Evolutionary conservation across 2,797 vertebrate species (phyloP).

Genomic region (Oceanodroma leucorhoa): DNA sequence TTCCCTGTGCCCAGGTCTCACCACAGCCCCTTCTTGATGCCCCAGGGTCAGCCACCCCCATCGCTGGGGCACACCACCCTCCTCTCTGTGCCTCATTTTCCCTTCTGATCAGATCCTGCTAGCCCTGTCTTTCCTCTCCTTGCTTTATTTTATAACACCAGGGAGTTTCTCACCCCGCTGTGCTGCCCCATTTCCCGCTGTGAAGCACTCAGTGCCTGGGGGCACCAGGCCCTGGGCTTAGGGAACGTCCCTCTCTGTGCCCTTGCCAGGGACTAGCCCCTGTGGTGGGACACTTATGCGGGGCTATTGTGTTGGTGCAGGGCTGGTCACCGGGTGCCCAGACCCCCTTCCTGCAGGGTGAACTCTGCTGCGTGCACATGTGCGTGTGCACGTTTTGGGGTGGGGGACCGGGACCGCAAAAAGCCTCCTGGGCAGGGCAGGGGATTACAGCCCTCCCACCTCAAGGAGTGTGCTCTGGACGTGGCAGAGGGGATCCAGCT

Average conservation of each 20-base stretch:
- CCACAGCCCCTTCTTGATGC: rapidly evolving
- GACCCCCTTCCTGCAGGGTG: background rate
- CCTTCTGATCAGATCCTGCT: background rate
- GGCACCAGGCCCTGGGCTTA: background rate
- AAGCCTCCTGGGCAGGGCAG: background rate
- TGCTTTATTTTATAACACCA: background rate
- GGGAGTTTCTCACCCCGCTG: rapidly evolving
- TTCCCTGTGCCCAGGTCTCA: rapidly evolving
- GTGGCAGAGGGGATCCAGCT: background rate
- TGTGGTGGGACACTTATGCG: rapidly evolving
- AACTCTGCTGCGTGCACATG: background rate
- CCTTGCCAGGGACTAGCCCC: background rate
- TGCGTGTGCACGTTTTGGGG: rapidly evolving
- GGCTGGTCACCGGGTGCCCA: background rate
- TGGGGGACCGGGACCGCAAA: rapidly evolving
- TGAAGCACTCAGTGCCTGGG: no score
- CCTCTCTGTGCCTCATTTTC: background rate
- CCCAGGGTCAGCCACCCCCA: background rate
- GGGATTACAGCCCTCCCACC: background rate
- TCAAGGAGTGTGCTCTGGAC: rapidly evolving
- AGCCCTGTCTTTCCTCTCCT: background rate
- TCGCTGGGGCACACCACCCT: background rate
- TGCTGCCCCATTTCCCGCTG: rapidly evolving
- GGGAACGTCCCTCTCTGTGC: rapidly evolving
- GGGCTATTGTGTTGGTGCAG: rapidly evolving